These are phyloP conservation scores for Carcina quercana DNA, from an alignment of 2,888 invertebrate genomes.

Conservation along the genomic window DNA sequence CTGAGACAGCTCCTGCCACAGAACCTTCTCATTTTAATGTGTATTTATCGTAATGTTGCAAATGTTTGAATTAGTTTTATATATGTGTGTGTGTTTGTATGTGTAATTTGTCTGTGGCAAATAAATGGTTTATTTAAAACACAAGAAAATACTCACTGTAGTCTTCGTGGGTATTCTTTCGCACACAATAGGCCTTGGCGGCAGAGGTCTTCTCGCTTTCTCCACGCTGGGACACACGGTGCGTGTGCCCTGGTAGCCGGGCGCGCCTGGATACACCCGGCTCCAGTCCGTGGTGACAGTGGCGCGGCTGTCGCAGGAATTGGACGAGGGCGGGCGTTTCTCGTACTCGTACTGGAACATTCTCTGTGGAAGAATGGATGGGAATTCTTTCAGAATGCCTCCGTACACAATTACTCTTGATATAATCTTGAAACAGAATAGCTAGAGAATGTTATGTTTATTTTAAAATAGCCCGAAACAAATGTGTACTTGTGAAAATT, in stretches of 20 bases:
- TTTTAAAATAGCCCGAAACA: too few relatives aligned
- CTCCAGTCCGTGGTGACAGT: conserved; percentile 38
- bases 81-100: too few relatives aligned
- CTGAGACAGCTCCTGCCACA: too few relatives aligned
- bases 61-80: too few relatives aligned
- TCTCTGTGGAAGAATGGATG: neutral
- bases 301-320: conserved; percentile 33
- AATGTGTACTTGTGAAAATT: too few relatives aligned
- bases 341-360: conserved; percentile 64
- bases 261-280: conserved; percentile 16
- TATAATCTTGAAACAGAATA: too few relatives aligned
- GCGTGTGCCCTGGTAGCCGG: conserved; percentile 19
- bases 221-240: conserved; percentile 17
- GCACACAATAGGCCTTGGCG: conserved; percentile 42
- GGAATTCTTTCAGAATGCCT: neutral
- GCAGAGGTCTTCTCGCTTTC: conserved; percentile 40
- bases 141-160: conserved; percentile 35
- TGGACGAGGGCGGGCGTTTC: conserved; percentile 42
- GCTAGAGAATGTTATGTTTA: too few relatives aligned
- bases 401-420: neutral
- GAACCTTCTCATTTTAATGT: too few relatives aligned
- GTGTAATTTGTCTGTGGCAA: too few relatives aligned
- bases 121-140: too few relatives aligned
- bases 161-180: conserved; percentile 42
- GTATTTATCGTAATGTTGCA: too few relatives aligned